Evolutionary conservation across 1,140 invertebrate species (phyloP), one percentile per base, ranked within the genome.

Genomic region (Bombyx mori): DNA sequence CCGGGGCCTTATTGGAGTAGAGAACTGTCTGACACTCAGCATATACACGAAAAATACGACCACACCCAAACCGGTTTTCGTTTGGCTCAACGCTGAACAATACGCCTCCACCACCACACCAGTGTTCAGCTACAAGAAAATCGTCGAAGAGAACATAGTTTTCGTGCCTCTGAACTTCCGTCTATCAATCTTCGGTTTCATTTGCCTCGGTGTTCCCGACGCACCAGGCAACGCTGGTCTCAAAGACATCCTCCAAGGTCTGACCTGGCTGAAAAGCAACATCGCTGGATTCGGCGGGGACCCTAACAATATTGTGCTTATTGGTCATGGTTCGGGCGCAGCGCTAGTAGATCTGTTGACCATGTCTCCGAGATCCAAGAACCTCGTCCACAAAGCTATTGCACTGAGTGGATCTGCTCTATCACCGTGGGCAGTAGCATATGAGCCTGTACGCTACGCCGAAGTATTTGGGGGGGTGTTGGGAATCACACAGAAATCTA

Each of bases 271-370:
- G 2, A 70, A 90, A 58, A 69, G 88, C 5, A 91, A 93, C 60
- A 92, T 93, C 53, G 79, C 61, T 1, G 65, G 71, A 3, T 94
- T 94, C 71, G 92, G 92, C 42, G 93, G 93, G 6, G 90, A 95
- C 79, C 89, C 91, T 0, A 86, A 88, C 18, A 82, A 84, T 52
- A 89, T 94, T 0, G 90, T 91, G 6, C 79, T 92, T 1, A 62
- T 85, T 8, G 93, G 92, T 7, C 89, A 92, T 56, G 90, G 90
- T 54, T 91, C 91, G 3, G 92, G 91, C 10, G 89, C 88, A 2
- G 90, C 89, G n/a, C 79, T 92, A 68, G 73, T 92, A 1, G 89
- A 91, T 54, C 81, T 93, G 55, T 91, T 94, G 59, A 83, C 93
- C 8, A 60, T 95, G 2, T 91, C 91, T 8, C 89, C 91, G 12